Conservation (phyloP, 2,888 invertebrate genomes). For the Ferrisia virgata region DNA sequence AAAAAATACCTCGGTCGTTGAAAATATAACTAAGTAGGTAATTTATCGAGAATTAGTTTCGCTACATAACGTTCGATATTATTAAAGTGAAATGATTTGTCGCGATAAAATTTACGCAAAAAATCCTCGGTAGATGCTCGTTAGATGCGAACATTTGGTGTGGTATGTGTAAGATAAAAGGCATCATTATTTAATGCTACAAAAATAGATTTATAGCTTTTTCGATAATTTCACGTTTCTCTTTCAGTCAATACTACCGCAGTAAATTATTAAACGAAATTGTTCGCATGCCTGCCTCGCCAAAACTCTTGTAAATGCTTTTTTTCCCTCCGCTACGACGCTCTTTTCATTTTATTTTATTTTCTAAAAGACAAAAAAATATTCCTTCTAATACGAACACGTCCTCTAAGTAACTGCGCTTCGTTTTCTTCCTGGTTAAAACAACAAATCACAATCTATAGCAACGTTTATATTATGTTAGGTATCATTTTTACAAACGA, state of each 20-base stretch:
- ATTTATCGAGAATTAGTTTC: not conserved
- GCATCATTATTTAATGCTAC: slow-evolving; percentile 5
- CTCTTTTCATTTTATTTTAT: not conserved
- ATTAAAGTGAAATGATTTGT: not conserved
- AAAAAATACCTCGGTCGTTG: not conserved
- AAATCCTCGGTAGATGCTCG: not conserved
- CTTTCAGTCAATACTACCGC: not conserved
- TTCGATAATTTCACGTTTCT: not conserved
- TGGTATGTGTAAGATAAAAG: not conserved
- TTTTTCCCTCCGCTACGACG: not conserved
- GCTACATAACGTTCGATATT: not conserved
- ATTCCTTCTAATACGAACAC: not conserved
- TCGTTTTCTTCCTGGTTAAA: not conserved
- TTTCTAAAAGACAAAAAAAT: not conserved
- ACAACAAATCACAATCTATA: slow-evolving; percentile 6
- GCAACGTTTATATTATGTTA: not conserved
- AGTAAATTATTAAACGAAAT: not conserved
- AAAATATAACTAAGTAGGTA: not conserved
- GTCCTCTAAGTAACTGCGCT: not conserved
- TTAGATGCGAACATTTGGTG: not conserved
- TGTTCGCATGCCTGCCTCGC: not conserved
- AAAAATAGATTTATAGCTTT: not conserved
- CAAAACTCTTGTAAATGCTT: not conserved
- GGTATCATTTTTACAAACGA: not conserved
- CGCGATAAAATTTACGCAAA: not conserved